Percentiles rank a stretch among this genome's conserved stretches.
These are phyloP conservation scores for Epizoanthus illoricatus DNA, from an alignment of 92 coral and sea anemone species.

Conservation along the genomic window DNA sequence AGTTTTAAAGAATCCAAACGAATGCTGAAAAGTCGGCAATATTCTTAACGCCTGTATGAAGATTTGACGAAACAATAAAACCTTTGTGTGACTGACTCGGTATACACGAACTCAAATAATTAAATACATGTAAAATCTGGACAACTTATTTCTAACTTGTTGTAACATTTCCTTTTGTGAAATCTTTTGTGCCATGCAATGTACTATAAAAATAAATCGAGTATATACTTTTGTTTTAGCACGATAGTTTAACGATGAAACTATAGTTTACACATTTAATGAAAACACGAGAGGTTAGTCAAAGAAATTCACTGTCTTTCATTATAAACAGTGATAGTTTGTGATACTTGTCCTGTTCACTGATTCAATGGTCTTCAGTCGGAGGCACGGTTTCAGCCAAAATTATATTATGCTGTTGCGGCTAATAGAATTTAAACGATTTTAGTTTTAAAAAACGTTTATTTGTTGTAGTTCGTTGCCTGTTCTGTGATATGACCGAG, in stretches of 20 bases:
- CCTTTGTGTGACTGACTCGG: conserved; percentile 58
- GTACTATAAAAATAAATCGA: not conserved
- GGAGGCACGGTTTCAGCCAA: too few species aligned
- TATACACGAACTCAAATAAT: conserved; percentile 39
- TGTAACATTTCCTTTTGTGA: conserved; percentile 28
- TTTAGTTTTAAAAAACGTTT: too few species aligned
- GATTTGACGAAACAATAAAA: conserved; percentile 55
- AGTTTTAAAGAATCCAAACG: conserved; percentile 76
- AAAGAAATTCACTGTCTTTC: too few species aligned
- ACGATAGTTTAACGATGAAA: not conserved
- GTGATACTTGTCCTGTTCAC: too few species aligned
- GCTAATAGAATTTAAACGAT: too few species aligned
- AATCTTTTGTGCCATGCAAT: conserved; percentile 4
- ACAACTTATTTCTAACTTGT: conserved; percentile 4
- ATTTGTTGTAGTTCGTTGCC: not conserved
- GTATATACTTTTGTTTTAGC: conserved; percentile 4
- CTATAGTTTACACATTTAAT: not conserved
- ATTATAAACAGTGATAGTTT: too few species aligned
- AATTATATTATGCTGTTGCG: too few species aligned
- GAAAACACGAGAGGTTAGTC: not conserved
- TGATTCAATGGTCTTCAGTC: too few species aligned
- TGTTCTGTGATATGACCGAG: not conserved
- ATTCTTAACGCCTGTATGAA: conserved; percentile 46
- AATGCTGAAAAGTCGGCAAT: conserved; percentile 69
- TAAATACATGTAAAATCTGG: conserved; percentile 51